Conservation (phyloP, 2,113 vertebrate species). For the Alouatta palliata region DNA sequence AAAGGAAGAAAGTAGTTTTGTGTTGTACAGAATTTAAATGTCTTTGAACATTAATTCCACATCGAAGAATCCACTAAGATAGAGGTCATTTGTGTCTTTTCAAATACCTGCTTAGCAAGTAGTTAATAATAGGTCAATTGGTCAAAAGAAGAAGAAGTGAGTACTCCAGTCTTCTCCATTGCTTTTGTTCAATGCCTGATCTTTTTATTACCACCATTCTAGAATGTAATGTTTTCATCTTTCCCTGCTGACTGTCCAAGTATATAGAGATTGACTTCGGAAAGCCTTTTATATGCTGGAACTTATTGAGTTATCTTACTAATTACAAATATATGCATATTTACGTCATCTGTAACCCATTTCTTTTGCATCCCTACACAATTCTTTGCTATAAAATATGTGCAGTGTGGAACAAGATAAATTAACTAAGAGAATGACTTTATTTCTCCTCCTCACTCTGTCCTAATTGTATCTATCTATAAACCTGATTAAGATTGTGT, state of each 20-base stretch:
- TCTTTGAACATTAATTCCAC: conserved; percentile 32
- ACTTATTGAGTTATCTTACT: not conserved
- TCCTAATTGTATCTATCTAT: not conserved
- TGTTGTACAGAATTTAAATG: conserved; percentile 50
- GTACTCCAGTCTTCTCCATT: not conserved
- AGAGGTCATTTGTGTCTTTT: not conserved
- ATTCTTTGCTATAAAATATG: not conserved
- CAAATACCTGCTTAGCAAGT: not conserved
- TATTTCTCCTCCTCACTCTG: not conserved
- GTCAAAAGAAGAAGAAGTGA: not conserved
- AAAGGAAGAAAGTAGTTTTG: conserved; percentile 36
- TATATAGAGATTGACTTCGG: not conserved
- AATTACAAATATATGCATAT: not conserved
- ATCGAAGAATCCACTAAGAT: conserved; percentile 9
- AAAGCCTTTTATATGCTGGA: not conserved
- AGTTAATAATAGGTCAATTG: not conserved
- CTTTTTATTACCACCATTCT: not conserved
- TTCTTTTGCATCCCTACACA: not conserved
- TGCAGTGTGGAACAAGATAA: not conserved
- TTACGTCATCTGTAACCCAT: not conserved
- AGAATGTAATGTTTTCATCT: not conserved
- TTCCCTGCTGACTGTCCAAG: not conserved
- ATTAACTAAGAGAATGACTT: not conserved
- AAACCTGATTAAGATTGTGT: not conserved
- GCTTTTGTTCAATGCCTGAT: not conserved